These are phyloP conservation scores for Taeniopygia guttata DNA, from an alignment of 2,797 vertebrate species.

Conservation along the genomic window DNA sequence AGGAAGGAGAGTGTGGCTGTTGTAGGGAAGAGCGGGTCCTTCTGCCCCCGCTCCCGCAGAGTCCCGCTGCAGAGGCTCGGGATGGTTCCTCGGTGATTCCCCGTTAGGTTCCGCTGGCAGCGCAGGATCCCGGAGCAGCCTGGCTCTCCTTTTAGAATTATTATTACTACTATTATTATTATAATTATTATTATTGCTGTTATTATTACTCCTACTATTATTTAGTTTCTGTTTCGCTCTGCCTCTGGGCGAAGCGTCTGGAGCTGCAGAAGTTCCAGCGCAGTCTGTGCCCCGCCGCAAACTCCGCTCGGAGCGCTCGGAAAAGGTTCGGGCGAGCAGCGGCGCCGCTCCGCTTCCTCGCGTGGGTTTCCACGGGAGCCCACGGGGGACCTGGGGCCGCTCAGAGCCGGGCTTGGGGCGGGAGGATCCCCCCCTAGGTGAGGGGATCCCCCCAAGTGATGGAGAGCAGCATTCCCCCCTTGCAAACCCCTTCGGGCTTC, in stretches of 20 bases:
- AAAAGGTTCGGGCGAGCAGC: background rate
- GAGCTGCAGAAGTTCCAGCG: conserved; percentile 23
- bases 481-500: background rate
- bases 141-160: background rate
- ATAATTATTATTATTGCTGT: background rate
- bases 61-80: background rate
- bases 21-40: background rate
- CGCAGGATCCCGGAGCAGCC: background rate
- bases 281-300: background rate
- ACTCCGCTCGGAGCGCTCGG: background rate
- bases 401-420: background rate
- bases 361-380: background rate
- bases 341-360: background rate
- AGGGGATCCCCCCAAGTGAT: background rate
- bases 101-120: background rate
- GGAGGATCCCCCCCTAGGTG: background rate
- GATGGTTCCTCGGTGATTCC: background rate
- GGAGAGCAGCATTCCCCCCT: background rate
- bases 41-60: background rate
- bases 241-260: background rate
- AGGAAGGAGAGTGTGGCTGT: background rate
- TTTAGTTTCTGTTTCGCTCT: conserved; percentile 77
- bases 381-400: background rate
- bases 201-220: rapidly evolving
- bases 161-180: background rate